These are phyloP conservation scores for Gambusia yucatana DNA, from an alignment of 2,797 vertebrate species.

Conservation along the genomic window DNA sequence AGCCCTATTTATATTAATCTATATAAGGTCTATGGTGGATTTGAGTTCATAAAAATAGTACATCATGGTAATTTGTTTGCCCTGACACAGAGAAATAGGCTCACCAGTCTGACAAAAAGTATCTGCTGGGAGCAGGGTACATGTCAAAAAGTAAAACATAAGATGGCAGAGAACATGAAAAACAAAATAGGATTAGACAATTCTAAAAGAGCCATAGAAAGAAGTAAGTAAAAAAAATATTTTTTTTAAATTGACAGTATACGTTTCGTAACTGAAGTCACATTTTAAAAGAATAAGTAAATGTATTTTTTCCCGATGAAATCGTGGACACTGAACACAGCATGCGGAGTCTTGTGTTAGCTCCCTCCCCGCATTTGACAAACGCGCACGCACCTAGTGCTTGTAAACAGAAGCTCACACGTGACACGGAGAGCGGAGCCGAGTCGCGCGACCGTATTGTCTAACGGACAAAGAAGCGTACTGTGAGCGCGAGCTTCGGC, in stretches of 20 bases:
- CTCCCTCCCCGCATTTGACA: slow-evolving; percentile 70
- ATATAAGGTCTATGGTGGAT: background rate
- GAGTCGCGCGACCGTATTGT: slow-evolving; percentile 73
- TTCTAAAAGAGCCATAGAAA: background rate
- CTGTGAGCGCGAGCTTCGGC: slow-evolving; percentile 21
- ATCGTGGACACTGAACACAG: background rate
- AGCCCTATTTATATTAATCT: background rate
- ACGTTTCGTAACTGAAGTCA: background rate
- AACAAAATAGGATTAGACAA: background rate
- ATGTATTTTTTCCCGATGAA: background rate
- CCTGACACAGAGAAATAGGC: background rate
- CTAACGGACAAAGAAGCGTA: slow-evolving; percentile 60
- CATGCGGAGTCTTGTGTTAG: slow-evolving; percentile 38
- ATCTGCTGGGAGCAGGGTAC: background rate
- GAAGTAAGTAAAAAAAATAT: background rate
- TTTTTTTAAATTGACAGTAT: background rate
- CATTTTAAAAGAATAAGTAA: background rate
- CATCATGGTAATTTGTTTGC: background rate
- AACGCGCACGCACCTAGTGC: slow-evolving; percentile 72
- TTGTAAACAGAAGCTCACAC: slow-evolving; percentile 92
- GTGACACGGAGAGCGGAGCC: slow-evolving; percentile 75
- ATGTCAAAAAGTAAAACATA: background rate
- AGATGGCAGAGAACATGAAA: background rate
- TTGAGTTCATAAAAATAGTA: background rate
- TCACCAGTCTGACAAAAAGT: background rate